Evolutionary conservation across 2,113 vertebrate species (phyloP), one percentile per base, ranked within the genome.

Genomic region (Dascyllus trimaculatus): DNA sequence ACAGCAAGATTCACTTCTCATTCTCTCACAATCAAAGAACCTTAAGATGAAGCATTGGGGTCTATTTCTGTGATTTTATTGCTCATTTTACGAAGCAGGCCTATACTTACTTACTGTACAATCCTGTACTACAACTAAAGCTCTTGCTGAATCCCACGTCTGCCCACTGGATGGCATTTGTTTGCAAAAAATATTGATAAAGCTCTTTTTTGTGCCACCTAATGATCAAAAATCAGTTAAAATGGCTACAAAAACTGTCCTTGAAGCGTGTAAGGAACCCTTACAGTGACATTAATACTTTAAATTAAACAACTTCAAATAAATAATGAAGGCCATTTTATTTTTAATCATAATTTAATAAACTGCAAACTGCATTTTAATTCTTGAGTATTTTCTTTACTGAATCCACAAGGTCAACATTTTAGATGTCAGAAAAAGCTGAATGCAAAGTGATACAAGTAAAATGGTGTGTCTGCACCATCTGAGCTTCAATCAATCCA

Each of bases 1-100:
- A 74, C 57, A 71, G 22, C 32, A 10, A 56, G 19, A 48, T 71
- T 67, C 8, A 70, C 74, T 43, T 76, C 29, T 60, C 4, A 24
- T 45, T n/a, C n/a, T 49, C 18, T 57, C 15, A 43, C 4, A 43
- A 14, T 15, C 40, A 43, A 43, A 43, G 40, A 15, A 43, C 11
- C 35, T 43, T n/a, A 17, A 62, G 19, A 60, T 63, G 15, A 52
- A 25, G 13, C 40, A 1, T 3, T 15, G 40, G 40, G 13, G 4
- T 15, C 38, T 11, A 1, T 66, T 56, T 66, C 8, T 9, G 1
- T 35, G 11, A 49, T 61, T 74, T 52, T 4, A 68, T 45, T 19
- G 66, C 11, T 38, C 13, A 21, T 32, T 9, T 46, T 25, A 64
- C 18, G 11, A 58, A 62, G 18, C 46, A 14, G 13, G 4, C 1